Evolutionary conservation across 1,140 invertebrate species (phyloP).

Genomic region (Caenorhabditis inopinata): DNA sequence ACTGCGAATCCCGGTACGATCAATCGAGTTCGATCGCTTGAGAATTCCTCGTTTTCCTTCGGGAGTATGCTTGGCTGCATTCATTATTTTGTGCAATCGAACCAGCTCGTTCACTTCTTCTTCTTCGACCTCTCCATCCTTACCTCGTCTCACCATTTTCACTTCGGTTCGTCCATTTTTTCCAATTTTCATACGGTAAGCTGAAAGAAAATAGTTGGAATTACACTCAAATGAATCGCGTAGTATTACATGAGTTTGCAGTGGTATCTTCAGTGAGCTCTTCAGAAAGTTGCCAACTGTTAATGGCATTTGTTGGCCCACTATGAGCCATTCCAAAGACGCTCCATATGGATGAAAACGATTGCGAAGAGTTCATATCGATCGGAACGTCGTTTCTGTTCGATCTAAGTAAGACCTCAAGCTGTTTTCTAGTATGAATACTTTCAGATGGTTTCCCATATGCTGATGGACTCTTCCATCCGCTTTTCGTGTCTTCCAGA

Average conservation of each 20-base stretch:
- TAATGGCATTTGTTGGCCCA: neutral
- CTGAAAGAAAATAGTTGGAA: neutral
- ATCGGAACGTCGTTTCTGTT: neutral
- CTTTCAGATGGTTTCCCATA: neutral
- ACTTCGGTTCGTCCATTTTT: constrained; percentile 25
- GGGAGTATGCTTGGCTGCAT: neutral
- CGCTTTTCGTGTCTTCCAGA: neutral
- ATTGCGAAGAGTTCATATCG: neutral
- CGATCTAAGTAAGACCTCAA: neutral
- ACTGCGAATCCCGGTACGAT: constrained; percentile 8
- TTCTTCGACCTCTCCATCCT: constrained; percentile 1
- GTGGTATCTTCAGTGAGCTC: neutral
- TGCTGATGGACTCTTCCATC: neutral
- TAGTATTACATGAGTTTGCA: neutral
- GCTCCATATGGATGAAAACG: neutral
- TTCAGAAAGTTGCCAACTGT: neutral
- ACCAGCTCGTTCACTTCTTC: neutral
- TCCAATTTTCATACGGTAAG: constrained; percentile 18
- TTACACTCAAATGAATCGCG: too few species aligned
- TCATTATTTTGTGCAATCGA: constrained; percentile 19
- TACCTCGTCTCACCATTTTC: constrained; percentile 10
- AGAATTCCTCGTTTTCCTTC: neutral
- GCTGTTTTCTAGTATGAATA: constrained; percentile 20
- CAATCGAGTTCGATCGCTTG: neutral
- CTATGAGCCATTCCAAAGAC: neutral